These are phyloP conservation scores for Magallana nippona DNA, from an alignment of 2,888 invertebrate species.

Conservation along the genomic window DNA sequence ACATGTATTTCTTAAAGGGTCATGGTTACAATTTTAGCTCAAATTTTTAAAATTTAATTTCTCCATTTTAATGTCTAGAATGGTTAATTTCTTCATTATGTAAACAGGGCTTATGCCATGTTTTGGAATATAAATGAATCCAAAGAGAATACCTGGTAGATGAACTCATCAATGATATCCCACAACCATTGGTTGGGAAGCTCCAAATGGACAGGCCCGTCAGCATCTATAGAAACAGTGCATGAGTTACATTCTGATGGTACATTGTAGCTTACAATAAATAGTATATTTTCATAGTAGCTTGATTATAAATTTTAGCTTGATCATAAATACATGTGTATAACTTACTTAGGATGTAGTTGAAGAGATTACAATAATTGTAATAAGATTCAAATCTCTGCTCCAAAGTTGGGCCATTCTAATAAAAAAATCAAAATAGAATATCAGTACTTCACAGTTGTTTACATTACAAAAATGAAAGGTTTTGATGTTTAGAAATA, in stretches of 20 bases:
- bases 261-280: too few species aligned
- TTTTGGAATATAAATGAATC: too few species aligned
- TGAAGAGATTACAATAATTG: conserved; percentile 98
- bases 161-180: conserved; percentile 99
- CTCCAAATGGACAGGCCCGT: conserved; percentile 89
- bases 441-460: background rate
- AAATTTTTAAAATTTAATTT: background rate
- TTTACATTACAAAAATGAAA: background rate
- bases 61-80: too few species aligned
- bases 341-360: conserved; percentile 90
- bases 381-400: conserved; percentile 97
- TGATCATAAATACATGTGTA: background rate
- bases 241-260: background rate
- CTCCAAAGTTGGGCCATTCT: conserved; percentile 92
- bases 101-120: too few species aligned
- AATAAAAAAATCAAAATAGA: conserved; percentile 50
- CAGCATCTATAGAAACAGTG: conserved; percentile 82
- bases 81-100: too few species aligned
- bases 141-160: conserved; percentile 87
- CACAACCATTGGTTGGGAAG: conserved; percentile 99
- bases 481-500: background rate
- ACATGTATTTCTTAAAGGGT: too few species aligned
- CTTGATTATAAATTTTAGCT: background rate
- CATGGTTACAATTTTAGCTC: background rate
- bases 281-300: too few species aligned